Conservation (phyloP, 2,113 vertebrate species). For the Vombatus ursinus region DNA sequence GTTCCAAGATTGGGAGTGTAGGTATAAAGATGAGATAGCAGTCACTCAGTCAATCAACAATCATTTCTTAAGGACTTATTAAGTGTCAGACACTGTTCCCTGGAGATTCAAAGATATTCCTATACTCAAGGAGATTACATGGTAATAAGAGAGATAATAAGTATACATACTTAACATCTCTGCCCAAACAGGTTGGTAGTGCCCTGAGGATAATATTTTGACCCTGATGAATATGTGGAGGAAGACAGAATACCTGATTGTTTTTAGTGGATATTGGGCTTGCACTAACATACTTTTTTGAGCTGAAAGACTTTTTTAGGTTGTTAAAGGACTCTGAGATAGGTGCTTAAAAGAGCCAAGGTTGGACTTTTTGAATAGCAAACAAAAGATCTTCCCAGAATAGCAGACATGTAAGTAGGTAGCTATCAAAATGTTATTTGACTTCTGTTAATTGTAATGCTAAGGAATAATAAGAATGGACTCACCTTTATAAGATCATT, state of each 20-base stretch:
- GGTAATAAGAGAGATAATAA: background rate
- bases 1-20: background rate
- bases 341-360: no score
- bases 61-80: background rate
- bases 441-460: background rate
- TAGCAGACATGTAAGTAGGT: no score
- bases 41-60: background rate
- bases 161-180: background rate
- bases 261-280: background rate
- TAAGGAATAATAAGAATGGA: background rate
- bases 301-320: background rate
- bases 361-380: no score
- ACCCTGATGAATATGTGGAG: background rate
- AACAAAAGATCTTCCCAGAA: no score
- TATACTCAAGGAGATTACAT: background rate
- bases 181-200: background rate
- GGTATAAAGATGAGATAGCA: background rate
- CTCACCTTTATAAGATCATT: background rate
- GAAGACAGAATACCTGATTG: background rate
- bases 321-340: background rate
- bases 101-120: background rate
- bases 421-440: no score
- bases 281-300: background rate
- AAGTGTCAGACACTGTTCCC: background rate
- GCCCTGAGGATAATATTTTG: background rate